Evolutionary conservation across 2,113 vertebrate species (phyloP).

Genomic region (Malurus elegans): DNA sequence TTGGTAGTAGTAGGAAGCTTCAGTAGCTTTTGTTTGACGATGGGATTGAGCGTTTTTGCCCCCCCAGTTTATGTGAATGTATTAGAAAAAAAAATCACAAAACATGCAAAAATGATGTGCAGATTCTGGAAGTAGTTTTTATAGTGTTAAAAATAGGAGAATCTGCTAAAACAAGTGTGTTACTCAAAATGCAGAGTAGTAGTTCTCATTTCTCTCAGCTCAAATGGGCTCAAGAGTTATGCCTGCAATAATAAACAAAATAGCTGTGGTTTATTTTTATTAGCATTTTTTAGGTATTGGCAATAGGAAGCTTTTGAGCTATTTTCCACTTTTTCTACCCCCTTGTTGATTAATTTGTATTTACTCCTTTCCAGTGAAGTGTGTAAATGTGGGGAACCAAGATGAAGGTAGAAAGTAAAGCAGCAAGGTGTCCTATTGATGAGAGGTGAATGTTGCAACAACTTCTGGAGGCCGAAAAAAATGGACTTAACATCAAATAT

Average conservation of each 20-base stretch:
- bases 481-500: background rate
- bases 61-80: background rate
- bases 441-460: background rate
- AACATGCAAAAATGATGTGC: background rate
- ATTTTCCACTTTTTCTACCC: background rate
- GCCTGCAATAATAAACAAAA: background rate
- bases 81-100: background rate
- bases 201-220: accelerated
- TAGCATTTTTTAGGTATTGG: background rate
- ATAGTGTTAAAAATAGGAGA: background rate
- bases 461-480: background rate
- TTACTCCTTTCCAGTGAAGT: background rate
- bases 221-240: background rate
- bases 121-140: background rate
- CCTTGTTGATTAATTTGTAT: background rate
- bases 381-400: background rate
- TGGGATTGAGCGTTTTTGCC: background rate
- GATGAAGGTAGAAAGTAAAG: background rate
- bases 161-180: background rate
- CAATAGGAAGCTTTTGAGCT: background rate
- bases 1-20: background rate
- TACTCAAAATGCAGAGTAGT: background rate
- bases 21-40: background rate
- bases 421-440: background rate
- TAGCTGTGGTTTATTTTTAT: background rate